Evolutionary conservation across 2,113 vertebrate species (phyloP).

Genomic region (Pimephales promelas): DNA sequence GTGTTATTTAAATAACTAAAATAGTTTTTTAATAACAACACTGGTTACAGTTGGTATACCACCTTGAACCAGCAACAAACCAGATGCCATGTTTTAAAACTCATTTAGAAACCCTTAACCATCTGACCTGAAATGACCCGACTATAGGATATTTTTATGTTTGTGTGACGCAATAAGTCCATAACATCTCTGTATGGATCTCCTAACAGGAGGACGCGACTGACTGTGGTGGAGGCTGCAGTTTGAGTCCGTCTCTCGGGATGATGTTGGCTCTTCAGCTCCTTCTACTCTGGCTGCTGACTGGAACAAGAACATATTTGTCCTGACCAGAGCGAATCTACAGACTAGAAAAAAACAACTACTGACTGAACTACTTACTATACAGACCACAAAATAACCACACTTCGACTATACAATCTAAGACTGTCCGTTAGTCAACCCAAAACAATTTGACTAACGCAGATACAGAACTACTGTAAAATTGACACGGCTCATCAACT

Average conservation of each 20-base stretch:
- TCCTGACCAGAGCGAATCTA: constrained; percentile 79
- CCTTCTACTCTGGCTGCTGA: constrained; percentile 87
- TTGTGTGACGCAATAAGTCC: background rate
- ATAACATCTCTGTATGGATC: constrained; percentile 58
- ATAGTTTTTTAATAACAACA: background rate
- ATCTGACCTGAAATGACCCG: background rate
- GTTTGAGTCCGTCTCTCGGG: constrained; percentile 84
- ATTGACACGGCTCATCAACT: background rate
- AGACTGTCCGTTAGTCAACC: constrained; percentile 39
- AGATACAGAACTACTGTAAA: constrained; percentile 1
- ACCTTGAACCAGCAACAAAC: background rate
- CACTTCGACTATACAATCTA: constrained; percentile 32
- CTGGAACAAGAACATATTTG: constrained; percentile 77
- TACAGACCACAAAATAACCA: constrained; percentile 3
- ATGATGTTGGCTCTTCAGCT: constrained; percentile 84
- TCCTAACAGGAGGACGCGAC: constrained; percentile 94
- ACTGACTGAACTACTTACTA: constrained; percentile 41
- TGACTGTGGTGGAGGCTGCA: constrained; percentile 90
- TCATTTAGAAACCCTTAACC: background rate
- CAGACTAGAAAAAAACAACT: constrained; percentile 32
- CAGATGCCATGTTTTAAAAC: background rate
- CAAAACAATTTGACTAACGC: constrained; percentile 2
- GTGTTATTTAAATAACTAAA: background rate
- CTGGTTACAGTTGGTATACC: background rate
- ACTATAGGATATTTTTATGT: background rate